Evolutionary conservation across 1,140 invertebrate genomes (phyloP).

Genomic region (Drosophila asahinai): DNA sequence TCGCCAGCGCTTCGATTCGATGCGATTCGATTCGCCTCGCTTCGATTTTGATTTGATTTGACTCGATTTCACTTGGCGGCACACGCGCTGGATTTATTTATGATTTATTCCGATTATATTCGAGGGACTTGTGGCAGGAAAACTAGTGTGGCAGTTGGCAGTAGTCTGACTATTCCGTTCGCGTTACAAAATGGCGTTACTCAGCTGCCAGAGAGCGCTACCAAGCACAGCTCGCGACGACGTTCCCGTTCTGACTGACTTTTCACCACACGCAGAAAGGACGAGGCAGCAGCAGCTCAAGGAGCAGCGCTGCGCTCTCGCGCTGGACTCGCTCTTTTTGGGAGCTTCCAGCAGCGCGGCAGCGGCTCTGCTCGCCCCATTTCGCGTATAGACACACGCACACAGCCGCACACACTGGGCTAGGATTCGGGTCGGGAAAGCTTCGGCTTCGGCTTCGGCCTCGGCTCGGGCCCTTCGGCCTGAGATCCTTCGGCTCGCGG

Average conservation of each 20-base stretch:
- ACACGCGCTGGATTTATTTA: slow-evolving; percentile 23
- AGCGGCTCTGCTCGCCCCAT: slow-evolving; percentile 56
- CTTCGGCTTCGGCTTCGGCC: slow-evolving; percentile 24
- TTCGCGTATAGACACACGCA: slow-evolving; percentile 55
- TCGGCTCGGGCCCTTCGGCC: slow-evolving; percentile 8
- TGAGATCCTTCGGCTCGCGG: neutral
- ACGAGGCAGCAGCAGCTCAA: slow-evolving; percentile 24
- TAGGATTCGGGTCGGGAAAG: slow-evolving; percentile 7
- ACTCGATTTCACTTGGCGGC: slow-evolving; percentile 45
- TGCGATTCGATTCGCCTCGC: slow-evolving; percentile 24
- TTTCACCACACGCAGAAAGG: slow-evolving; percentile 72
- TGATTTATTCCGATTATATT: slow-evolving; percentile 40
- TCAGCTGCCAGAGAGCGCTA: slow-evolving; percentile 61
- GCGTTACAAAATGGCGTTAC: slow-evolving; percentile 66
- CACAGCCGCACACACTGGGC: slow-evolving; percentile 10
- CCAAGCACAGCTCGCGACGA: slow-evolving; percentile 83
- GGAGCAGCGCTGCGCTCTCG: slow-evolving; percentile 15
- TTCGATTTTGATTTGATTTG: slow-evolving; percentile 29
- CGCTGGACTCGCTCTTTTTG: slow-evolving; percentile 17
- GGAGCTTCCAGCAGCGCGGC: slow-evolving; percentile 35
- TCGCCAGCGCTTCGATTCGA: slow-evolving; percentile 30
- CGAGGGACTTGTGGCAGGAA: slow-evolving; percentile 31
- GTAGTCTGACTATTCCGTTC: slow-evolving; percentile 54
- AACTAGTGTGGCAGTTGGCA: slow-evolving; percentile 32
- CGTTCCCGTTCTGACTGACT: slow-evolving; percentile 85